Conservation (phyloP, 1,140 invertebrate genomes). For the Seison nebaliae region DNA sequence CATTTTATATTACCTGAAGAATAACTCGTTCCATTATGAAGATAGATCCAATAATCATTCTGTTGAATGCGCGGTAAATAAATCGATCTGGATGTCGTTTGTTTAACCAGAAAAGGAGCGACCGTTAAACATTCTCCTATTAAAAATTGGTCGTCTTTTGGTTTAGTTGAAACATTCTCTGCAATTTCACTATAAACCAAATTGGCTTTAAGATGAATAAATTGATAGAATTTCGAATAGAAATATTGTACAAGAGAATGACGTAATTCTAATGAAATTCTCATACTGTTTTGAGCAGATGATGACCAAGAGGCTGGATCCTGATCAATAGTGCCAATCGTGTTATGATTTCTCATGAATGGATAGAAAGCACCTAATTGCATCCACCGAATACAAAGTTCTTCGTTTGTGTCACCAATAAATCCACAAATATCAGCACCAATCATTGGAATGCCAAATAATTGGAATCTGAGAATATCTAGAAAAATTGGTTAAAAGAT, state of each 20-base stretch:
- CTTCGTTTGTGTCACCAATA: slow-evolving; percentile 15
- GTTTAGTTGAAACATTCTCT: too few relatives aligned
- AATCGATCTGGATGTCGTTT: too few relatives aligned
- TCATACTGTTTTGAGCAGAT: slow-evolving; percentile 16
- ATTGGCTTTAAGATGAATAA: too few relatives aligned
- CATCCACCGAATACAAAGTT: slow-evolving; percentile 32
- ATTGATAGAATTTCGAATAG: slow-evolving; percentile 33
- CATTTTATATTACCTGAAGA: too few relatives aligned
- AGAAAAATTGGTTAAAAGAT: too few relatives aligned
- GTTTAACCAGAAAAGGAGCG: too few relatives aligned
- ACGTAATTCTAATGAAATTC: slow-evolving; percentile 37
- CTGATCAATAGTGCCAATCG: slow-evolving; percentile 15
- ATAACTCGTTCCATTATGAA: too few relatives aligned
- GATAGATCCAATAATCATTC: too few relatives aligned
- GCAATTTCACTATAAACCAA: too few relatives aligned
- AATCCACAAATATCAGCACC: slow-evolving; percentile 62
- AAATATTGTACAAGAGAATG: slow-evolving; percentile 52
- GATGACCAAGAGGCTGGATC: slow-evolving; percentile 18
- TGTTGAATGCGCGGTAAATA: too few relatives aligned
- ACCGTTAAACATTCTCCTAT: too few relatives aligned
- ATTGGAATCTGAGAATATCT: slow-evolving; percentile 18
- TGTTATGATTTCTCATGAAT: slow-evolving; percentile 36
- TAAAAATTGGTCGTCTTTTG: too few relatives aligned
- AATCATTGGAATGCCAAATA: slow-evolving; percentile 42
- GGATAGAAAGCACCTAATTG: slow-evolving; percentile 34